Conservation (phyloP, 2,113 vertebrate genomes). For the Ginglymostoma cirratum region DNA sequence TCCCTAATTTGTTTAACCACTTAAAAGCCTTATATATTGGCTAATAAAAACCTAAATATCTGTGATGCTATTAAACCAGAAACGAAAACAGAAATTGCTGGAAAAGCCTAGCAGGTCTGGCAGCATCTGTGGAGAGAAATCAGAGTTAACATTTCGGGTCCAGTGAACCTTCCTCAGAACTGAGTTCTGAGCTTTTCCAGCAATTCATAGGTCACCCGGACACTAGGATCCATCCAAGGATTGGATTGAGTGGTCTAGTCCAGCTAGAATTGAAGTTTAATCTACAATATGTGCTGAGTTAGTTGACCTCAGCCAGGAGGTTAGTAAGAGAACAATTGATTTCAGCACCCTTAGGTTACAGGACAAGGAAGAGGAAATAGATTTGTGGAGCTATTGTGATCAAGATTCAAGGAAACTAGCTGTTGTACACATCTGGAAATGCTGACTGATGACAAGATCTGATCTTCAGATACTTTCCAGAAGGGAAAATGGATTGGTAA, state of each 20-base stretch:
- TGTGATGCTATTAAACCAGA: no score
- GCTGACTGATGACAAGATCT: neutral
- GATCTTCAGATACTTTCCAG: neutral
- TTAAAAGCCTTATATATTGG: neutral
- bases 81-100: no score
- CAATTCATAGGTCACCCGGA: neutral
- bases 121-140: no score
- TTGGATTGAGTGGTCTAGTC: neutral
- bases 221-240: neutral
- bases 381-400: neutral
- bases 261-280: neutral
- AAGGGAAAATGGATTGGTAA: neutral
- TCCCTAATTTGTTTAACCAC: neutral
- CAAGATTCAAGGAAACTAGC: neutral
- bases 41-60: no score
- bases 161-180: no score
- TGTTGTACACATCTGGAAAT: neutral
- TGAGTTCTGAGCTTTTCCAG: no score
- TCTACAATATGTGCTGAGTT: neutral
- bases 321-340: neutral
- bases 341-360: neutral
- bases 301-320: neutral
- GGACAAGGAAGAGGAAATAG: neutral
- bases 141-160: no score
- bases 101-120: no score